These are phyloP conservation scores for Albula glossodonta DNA, from an alignment of 2,113 vertebrate genomes.

Conservation along the genomic window DNA sequence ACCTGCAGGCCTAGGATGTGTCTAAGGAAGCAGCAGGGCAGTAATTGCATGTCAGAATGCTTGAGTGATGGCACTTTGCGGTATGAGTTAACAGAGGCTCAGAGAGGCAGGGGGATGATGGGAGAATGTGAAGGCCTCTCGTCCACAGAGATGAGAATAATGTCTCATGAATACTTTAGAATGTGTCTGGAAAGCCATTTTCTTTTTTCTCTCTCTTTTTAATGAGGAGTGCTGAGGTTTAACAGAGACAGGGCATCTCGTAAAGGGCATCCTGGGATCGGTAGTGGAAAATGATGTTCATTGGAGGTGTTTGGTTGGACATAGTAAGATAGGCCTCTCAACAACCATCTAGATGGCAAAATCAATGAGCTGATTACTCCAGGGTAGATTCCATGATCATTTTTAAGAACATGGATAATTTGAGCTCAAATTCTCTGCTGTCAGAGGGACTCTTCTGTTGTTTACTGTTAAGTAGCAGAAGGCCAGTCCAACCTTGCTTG, in stretches of 20 bases:
- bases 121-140: not conserved
- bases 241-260: not conserved
- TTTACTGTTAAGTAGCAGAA: no score
- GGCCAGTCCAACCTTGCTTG: no score
- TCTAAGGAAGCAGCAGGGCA: not conserved
- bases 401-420: no score
- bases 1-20: not conserved
- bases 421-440: no score
- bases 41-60: not conserved
- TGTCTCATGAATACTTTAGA: conserved; percentile 9
- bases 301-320: not conserved
- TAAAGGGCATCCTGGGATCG: not conserved
- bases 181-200: not conserved
- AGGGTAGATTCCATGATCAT: no score
- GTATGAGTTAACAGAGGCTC: not conserved
- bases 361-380: no score
- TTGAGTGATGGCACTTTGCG: not conserved
- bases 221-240: not conserved
- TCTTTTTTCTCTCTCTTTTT: not conserved
- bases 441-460: no score
- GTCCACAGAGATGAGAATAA: not conserved
- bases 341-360: no score
- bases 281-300: not conserved
- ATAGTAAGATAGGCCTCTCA: no score
- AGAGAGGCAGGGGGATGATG: not conserved